These are phyloP conservation scores for Sitta europaea DNA, from an alignment of 2,113 vertebrate species.

Conservation along the genomic window DNA sequence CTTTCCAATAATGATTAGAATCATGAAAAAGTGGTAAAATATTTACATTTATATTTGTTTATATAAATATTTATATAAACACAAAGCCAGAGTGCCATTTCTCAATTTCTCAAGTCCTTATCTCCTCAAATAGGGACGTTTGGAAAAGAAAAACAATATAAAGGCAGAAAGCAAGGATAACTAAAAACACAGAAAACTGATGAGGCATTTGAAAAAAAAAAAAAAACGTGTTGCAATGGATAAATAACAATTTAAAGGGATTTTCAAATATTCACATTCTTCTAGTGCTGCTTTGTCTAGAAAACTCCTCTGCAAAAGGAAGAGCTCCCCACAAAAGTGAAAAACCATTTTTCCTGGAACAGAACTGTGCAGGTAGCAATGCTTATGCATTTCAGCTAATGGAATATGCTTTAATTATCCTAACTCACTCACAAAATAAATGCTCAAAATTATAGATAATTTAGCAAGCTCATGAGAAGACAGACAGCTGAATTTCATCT, in stretches of 20 bases:
- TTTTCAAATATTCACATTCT: background rate
- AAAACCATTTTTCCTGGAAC: background rate
- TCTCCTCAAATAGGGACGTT: background rate
- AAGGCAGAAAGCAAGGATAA: background rate
- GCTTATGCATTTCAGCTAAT: background rate
- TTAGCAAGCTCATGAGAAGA: background rate
- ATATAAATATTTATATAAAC: background rate
- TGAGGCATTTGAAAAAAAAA: background rate
- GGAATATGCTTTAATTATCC: background rate
- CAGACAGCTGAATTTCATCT: background rate
- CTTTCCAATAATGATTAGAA: background rate
- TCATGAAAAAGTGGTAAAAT: background rate
- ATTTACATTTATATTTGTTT: background rate
- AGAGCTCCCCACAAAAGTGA: accelerated
- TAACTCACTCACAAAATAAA: background rate
- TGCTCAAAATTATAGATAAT: background rate
- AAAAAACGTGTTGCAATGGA: background rate
- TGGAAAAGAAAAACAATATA: background rate
- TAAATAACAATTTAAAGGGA: background rate
- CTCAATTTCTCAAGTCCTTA: background rate
- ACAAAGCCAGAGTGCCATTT: background rate
- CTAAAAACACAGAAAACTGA: background rate
- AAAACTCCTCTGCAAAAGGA: background rate
- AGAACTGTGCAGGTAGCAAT: background rate
- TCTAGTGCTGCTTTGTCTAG: background rate